These are phyloP conservation scores for Quadroppia sp. DNA, from an alignment of 2,888 invertebrate species.

Conservation along the genomic window DNA sequence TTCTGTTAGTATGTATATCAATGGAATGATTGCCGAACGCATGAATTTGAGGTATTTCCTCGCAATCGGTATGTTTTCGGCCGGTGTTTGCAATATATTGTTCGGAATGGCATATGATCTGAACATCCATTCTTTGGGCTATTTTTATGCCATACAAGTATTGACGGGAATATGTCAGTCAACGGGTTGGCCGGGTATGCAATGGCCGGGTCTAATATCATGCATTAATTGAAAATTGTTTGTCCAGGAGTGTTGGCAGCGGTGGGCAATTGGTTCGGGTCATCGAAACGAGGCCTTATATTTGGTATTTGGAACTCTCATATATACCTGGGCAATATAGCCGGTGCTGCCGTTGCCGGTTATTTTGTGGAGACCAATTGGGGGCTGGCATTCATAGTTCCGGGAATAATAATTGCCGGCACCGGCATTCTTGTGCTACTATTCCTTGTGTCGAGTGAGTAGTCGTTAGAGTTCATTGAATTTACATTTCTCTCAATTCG, in stretches of 20 bases:
- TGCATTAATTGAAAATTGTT: neutral
- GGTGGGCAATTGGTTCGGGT: slow-evolving; percentile 93
- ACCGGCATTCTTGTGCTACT: slow-evolving; percentile 65
- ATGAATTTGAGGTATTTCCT: slow-evolving; percentile 84
- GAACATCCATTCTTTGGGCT: slow-evolving; percentile 72
- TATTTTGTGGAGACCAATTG: slow-evolving; percentile 78
- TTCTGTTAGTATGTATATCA: slow-evolving; percentile 81
- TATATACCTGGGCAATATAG: slow-evolving; percentile 89
- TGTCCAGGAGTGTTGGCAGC: slow-evolving; percentile 74
- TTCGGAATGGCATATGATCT: slow-evolving; percentile 81
- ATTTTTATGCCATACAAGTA: slow-evolving; percentile 75
- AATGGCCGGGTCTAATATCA: neutral
- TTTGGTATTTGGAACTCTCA: slow-evolving; percentile 98
- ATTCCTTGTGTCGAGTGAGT: slow-evolving; percentile 61
- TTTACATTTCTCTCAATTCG: slow-evolving; percentile 58
- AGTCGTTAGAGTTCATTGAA: neutral
- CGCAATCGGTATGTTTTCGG: slow-evolving; percentile 76
- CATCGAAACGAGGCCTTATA: slow-evolving; percentile 61
- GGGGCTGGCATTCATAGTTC: slow-evolving; percentile 86
- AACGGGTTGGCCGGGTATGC: slow-evolving; percentile 75
- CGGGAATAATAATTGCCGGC: slow-evolving; percentile 65
- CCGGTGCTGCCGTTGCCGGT: slow-evolving; percentile 82
- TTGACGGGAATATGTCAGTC: slow-evolving; percentile 79
- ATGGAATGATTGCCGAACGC: slow-evolving; percentile 84
- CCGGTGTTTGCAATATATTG: slow-evolving; percentile 69